phyloP scores from a whole-genome alignment of 2,888 invertebrate species.

The Coleophora flavipennella region DNA sequence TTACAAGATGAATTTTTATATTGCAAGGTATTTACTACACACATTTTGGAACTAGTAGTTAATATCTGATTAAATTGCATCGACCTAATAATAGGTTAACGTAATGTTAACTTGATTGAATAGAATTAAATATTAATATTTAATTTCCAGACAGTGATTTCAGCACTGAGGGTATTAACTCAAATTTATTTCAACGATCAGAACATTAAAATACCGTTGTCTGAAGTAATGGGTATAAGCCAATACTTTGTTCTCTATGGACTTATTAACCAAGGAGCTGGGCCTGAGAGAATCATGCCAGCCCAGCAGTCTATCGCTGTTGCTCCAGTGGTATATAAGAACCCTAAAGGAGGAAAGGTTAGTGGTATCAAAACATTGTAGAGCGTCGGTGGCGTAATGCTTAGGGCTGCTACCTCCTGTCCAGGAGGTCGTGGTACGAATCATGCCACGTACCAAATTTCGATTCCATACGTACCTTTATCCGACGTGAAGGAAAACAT shows the following conservation, averaged over 20 bases:
- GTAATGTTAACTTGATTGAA: too few relatives aligned
- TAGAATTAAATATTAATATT: slow-evolving; percentile 18
- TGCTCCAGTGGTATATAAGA: slow-evolving; percentile 52
- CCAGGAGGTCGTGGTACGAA: too few relatives aligned
- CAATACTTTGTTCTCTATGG: slow-evolving; percentile 71
- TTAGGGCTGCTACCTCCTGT: too few relatives aligned
- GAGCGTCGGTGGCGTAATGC: too few relatives aligned
- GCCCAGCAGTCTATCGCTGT: slow-evolving; percentile 75
- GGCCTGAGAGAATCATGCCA: slow-evolving; percentile 71
- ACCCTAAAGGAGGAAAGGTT: slow-evolving; percentile 75
- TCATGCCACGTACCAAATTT: too few relatives aligned
- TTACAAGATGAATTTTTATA: slow-evolving; percentile 57
- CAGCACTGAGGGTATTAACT: slow-evolving; percentile 51
- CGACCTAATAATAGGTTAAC: too few relatives aligned
- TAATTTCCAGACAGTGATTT: slow-evolving; percentile 59
- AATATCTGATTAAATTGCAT: background rate
- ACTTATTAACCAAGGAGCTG: slow-evolving; percentile 40
- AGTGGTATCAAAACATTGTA: slow-evolving; percentile 61
- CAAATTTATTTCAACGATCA: slow-evolving; percentile 53
- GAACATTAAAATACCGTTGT: slow-evolving; percentile 36
- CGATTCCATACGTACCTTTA: too few relatives aligned
- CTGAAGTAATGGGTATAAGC: slow-evolving; percentile 73
- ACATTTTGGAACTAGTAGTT: too few relatives aligned
- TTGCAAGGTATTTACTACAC: slow-evolving; percentile 63
- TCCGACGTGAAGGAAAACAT: too few relatives aligned